Evolutionary conservation across 1,140 invertebrate species (phyloP).

Genomic region (Brachionus asplanchnoidis): DNA sequence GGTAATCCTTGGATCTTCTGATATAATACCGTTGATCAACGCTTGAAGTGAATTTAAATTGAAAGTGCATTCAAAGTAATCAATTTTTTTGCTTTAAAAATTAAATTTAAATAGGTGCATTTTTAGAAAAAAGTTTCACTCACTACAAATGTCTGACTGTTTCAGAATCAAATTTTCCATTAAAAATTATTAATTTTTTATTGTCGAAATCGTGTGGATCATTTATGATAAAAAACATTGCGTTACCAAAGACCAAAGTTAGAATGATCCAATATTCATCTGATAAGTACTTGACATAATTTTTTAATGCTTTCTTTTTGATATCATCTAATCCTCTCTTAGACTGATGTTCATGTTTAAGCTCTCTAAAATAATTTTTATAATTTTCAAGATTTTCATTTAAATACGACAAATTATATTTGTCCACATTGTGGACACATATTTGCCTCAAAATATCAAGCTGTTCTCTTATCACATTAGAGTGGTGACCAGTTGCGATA

Average conservation of each 20-base stretch:
- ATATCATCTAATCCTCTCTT: not conserved
- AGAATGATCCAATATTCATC: not conserved
- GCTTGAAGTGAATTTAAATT: not conserved
- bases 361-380: not conserved
- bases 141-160: not conserved
- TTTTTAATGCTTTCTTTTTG: not conserved
- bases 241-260: not conserved
- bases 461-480: not conserved
- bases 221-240: not conserved
- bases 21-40: not conserved
- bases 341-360: not conserved
- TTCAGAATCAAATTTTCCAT: not conserved
- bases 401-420: not conserved
- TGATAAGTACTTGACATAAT: not conserved
- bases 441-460: not conserved
- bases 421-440: not conserved
- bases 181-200: not conserved
- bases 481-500: not conserved
- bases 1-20: not conserved
- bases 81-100: not conserved
- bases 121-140: not conserved
- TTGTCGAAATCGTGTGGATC: not conserved
- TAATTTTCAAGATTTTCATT: not conserved
- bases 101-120: not conserved
- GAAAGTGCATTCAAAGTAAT: not conserved